phyloP scores from a whole-genome alignment of 30 jellyfish, hydroid and myxozoan genomes.

The Cassiopea andromeda region DNA sequence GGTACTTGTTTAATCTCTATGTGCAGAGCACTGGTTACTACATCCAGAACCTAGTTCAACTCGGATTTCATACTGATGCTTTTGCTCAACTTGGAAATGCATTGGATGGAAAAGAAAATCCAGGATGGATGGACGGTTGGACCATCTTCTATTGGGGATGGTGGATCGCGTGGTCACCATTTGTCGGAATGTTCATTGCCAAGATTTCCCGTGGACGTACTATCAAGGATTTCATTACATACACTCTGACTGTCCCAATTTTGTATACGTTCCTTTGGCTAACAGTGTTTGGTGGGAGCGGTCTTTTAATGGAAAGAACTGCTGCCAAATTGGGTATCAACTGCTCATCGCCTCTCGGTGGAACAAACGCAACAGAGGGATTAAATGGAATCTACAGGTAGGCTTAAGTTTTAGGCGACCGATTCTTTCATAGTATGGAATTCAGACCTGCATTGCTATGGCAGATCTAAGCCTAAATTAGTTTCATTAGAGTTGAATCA shows the following conservation, averaged over 20 bases:
- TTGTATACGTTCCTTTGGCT: slow-evolving; percentile 90
- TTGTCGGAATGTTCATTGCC: slow-evolving; percentile 97
- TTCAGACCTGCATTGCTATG: not conserved
- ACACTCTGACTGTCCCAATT: slow-evolving; percentile 87
- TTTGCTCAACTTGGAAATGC: slow-evolving; percentile 96
- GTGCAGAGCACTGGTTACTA: slow-evolving; percentile 92
- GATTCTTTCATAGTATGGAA: not conserved
- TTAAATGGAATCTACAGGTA: slow-evolving; percentile 49
- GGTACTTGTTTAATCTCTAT: slow-evolving; percentile 81
- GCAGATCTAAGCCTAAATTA: too few species aligned
- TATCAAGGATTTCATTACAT: slow-evolving; percentile 84
- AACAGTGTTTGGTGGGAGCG: slow-evolving; percentile 95
- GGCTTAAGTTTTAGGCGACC: not conserved
- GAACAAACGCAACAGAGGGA: slow-evolving; percentile 55
- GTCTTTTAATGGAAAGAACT: slow-evolving; percentile 77
- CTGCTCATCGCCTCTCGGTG: slow-evolving; percentile 76
- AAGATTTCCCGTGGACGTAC: slow-evolving; percentile 96
- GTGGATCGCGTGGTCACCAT: slow-evolving; percentile 99
- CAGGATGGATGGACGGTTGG: slow-evolving; percentile 94
- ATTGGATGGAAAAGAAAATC: slow-evolving; percentile 86
- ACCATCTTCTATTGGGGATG: slow-evolving; percentile 98
- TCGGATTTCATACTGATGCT: slow-evolving; percentile 96
- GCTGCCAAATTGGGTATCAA: slow-evolving; percentile 85
- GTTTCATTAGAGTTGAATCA: too few species aligned
- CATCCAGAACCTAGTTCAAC: slow-evolving; percentile 82